Conservation (phyloP, 2,888 invertebrate species). For the Hypomecis punctinalis region DNA sequence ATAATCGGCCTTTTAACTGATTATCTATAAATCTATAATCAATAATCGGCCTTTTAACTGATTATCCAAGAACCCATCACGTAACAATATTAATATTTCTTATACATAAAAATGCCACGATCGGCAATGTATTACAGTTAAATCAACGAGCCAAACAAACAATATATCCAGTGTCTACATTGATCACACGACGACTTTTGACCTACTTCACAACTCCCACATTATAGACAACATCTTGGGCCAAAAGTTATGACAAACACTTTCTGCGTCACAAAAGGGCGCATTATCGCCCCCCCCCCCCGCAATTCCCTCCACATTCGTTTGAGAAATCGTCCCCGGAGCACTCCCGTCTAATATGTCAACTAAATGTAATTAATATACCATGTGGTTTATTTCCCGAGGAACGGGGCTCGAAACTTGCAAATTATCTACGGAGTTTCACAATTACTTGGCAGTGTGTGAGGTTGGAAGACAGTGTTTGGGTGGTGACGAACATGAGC, state of each 20-base stretch:
- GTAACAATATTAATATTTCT: too few relatives aligned
- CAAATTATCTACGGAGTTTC: conserved; percentile 41
- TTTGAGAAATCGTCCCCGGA: conserved; percentile 25
- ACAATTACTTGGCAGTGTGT: conserved; percentile 11
- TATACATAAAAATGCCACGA: too few relatives aligned
- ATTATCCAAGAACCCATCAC: too few relatives aligned
- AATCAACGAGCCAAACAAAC: too few relatives aligned
- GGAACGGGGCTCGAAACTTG: conserved; percentile 38
- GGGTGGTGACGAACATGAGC: neutral
- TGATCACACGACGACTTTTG: neutral
- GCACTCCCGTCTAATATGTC: conserved; percentile 27
- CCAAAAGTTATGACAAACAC: conserved; percentile 21
- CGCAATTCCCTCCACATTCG: conserved; percentile 7
- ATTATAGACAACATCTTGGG: conserved; percentile 1
- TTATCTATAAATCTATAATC: too few relatives aligned
- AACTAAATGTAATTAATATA: conserved; percentile 34
- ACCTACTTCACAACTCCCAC: conserved; percentile 4
- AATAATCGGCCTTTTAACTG: too few relatives aligned
- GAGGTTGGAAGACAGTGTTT: neutral
- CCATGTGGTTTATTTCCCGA: conserved; percentile 41
- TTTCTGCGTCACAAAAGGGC: conserved; percentile 21
- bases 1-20: too few relatives aligned
- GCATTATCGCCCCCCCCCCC: conserved; percentile 16
- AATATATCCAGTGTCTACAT: too few relatives aligned
- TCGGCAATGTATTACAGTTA: too few relatives aligned